These are phyloP conservation scores for Cheumatopsyche charites DNA, from an alignment of 1,140 invertebrate genomes.

Conservation along the genomic window DNA sequence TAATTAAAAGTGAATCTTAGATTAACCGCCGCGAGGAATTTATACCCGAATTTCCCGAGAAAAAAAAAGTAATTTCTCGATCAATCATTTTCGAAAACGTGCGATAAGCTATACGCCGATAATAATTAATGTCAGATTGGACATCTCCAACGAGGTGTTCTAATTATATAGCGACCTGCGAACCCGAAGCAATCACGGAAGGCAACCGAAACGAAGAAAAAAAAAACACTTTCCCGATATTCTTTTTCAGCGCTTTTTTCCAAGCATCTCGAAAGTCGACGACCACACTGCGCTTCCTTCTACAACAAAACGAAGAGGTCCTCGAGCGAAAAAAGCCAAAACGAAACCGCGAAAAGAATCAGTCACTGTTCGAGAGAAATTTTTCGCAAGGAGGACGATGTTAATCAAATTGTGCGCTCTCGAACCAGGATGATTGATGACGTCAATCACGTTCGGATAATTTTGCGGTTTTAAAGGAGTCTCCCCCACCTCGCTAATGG, in stretches of 20 bases:
- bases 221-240: neutral
- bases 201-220: neutral
- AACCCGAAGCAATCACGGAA: neutral
- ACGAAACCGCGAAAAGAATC: too few relatives aligned
- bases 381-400: neutral
- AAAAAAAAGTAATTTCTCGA: neutral
- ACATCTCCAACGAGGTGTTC: slow-evolving; percentile 2
- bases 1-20: too few relatives aligned
- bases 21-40: too few relatives aligned
- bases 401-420: neutral
- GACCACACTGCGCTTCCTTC: too few relatives aligned
- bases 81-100: neutral
- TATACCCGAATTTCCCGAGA: too few relatives aligned
- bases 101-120: neutral
- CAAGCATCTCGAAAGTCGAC: too few relatives aligned
- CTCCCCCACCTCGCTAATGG: neutral
- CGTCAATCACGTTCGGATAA: slow-evolving; percentile 12
- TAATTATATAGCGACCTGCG: neutral
- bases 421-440: slow-evolving; percentile 4
- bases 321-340: too few relatives aligned
- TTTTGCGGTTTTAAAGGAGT: neutral
- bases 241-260: neutral
- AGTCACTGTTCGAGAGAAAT: neutral
- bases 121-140: slow-evolving; percentile 9
- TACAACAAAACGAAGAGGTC: too few relatives aligned